Conservation (phyloP, 2,113 vertebrate genomes). For the Anhinga anhinga region DNA sequence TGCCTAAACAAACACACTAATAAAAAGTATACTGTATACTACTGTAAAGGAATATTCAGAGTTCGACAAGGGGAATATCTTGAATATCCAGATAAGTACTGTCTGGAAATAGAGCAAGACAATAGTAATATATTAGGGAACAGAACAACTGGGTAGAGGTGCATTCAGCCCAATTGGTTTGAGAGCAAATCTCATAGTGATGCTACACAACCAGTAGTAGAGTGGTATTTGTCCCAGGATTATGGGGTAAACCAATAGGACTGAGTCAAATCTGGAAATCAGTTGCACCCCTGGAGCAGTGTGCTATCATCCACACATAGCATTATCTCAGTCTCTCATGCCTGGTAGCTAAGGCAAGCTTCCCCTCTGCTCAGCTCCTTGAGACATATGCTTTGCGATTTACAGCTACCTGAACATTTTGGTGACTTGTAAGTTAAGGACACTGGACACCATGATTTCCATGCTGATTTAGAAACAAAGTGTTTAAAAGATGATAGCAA, state of each 20-base stretch:
- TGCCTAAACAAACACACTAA: not conserved
- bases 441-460: not conserved
- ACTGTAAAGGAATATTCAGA: not conserved
- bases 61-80: not conserved
- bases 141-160: not conserved
- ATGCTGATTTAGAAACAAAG: not conserved
- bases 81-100: not conserved
- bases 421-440: not conserved
- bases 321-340: not conserved
- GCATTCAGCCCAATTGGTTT: rapidly evolving
- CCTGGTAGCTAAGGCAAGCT: not conserved
- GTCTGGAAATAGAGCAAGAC: not conserved
- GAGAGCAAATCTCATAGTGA: not conserved
- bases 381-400: not conserved
- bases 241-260: not conserved
- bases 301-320: too few relatives aligned
- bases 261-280: not conserved
- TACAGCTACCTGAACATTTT: not conserved
- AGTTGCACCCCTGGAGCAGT: not conserved
- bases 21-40: not conserved
- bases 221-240: not conserved
- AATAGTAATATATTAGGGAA: not conserved
- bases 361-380: not conserved
- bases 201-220: not conserved
- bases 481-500: not conserved